Evolutionary conservation across 2,797 vertebrate genomes (phyloP), one percentile per base, ranked within the genome.

Genomic region (Miichthys miiuy): DNA sequence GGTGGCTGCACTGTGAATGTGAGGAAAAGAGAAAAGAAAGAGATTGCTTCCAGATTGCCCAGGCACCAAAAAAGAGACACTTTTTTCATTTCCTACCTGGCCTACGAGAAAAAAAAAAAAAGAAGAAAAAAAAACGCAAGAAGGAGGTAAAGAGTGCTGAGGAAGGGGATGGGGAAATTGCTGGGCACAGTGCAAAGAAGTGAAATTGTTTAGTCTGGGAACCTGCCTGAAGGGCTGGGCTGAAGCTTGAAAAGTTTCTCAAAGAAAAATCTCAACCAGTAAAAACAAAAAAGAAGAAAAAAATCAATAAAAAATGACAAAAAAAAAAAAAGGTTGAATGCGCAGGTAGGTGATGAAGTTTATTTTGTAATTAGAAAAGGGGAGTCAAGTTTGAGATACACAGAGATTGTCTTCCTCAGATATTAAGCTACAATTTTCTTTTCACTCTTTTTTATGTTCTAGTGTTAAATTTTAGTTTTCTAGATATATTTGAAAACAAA

Each of bases 1-100:
- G 95, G 86, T 90, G 88, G 96, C 96, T 97, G 97, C 96, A 94
- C 91, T 96, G 95, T 96, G 96, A 92, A 90, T 88, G 90, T 83
- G 90, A 94, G 96, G 82, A 86, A 87, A 88, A 86, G 84, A 87
- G 73, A 83, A 89, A 88, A 90, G 94, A 95, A 95, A 95, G 96
- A 97, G 96, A 96, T 97, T 96, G 95, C 96, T 97, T 97, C 96
- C 96, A 96, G 96, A 96, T 96, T 96, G 97, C 96, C 97, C 97
- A 96, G 97, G 95, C 93, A 93, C 92, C 87, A 89, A 93, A 92
- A 94, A 90, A 92, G 86, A 90, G 93, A 96, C 96, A 95, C 86
- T 95, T 94, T 93, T 94, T 95, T 93, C 91, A 95, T 95, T 97
- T 97, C 94, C 95, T 96, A 97, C 94, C 95, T 96, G 96, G 96